Conservation (phyloP, 2,888 invertebrate species). For the Perithous albicinctus region DNA sequence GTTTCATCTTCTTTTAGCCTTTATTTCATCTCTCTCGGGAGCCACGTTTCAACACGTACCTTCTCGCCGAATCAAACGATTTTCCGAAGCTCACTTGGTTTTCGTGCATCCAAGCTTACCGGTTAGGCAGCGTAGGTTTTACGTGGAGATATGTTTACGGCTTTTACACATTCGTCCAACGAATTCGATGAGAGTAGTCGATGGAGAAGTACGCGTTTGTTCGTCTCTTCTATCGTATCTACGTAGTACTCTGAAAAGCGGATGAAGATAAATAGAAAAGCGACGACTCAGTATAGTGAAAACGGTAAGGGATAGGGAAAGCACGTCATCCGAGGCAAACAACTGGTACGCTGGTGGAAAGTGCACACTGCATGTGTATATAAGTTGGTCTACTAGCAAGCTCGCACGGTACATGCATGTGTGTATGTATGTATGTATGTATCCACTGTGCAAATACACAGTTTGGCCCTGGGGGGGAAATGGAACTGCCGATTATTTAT, state of each 20-base stretch:
- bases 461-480: constrained; percentile 54
- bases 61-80: constrained; percentile 18
- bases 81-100: constrained; percentile 17
- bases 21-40: background rate
- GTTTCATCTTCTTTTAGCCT: constrained; percentile 2
- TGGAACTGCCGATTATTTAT: constrained; percentile 65
- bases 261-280: constrained; percentile 62
- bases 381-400: constrained; percentile 30
- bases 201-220: constrained; percentile 1
- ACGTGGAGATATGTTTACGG: constrained; percentile 20
- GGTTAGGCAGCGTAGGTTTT: background rate
- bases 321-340: constrained; percentile 51
- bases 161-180: constrained; percentile 27
- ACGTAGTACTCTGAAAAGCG: constrained; percentile 28
- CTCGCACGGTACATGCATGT: background rate
- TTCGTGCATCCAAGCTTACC: background rate
- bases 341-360: constrained; percentile 37
- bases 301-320: constrained; percentile 7
- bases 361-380: constrained; percentile 17
- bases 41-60: background rate
- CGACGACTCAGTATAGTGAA: background rate
- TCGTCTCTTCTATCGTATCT: constrained; percentile 27
- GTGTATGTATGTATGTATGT: constrained; percentile 23
- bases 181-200: constrained; percentile 6
- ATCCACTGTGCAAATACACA: constrained; percentile 48